Percentiles rank a stretch among this genome's conserved stretches.
These are phyloP conservation scores for Coleophora deauratella DNA, from an alignment of 2,888 invertebrate species.

Conservation along the genomic window DNA sequence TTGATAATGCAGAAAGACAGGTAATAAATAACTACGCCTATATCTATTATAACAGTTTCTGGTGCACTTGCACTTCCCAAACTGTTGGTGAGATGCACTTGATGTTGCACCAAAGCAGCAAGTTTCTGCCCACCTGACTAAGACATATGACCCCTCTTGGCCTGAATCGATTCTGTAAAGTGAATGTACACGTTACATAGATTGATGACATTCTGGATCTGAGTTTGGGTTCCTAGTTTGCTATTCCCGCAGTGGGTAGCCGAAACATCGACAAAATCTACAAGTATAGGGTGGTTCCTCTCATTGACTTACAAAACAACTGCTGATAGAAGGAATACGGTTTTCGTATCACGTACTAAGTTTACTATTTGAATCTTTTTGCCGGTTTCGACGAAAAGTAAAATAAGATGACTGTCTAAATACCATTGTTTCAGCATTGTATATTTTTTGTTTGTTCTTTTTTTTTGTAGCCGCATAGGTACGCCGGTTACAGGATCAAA, in stretches of 20 bases:
- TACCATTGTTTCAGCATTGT: too few relatives aligned
- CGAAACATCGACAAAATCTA: neutral
- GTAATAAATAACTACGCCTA: too few relatives aligned
- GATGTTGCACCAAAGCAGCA: neutral
- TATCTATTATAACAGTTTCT: too few relatives aligned
- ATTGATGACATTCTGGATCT: slow-evolving; percentile 6
- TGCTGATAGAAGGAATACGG: slow-evolving; percentile 43
- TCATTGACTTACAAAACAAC: slow-evolving; percentile 57
- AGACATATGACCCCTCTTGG: slow-evolving; percentile 12
- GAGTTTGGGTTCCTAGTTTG: neutral
- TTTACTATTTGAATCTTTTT: slow-evolving; percentile 42
- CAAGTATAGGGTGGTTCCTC: slow-evolving; percentile 7
- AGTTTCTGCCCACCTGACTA: slow-evolving; percentile 4
- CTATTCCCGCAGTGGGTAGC: neutral
- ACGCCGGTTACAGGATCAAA: too few relatives aligned
- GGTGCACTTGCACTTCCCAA: too few relatives aligned
- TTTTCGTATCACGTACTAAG: slow-evolving; percentile 56
- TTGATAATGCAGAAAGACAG: too few relatives aligned
- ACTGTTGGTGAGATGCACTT: neutral
- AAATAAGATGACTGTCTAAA: too few relatives aligned
- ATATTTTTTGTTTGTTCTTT: too few relatives aligned
- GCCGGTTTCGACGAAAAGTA: too few relatives aligned
- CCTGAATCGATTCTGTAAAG: slow-evolving; percentile 9
- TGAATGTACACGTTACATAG: slow-evolving; percentile 6
- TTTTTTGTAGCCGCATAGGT: too few relatives aligned